Conservation (phyloP, 2,888 invertebrate genomes). For the Thereva nobilitata region DNA sequence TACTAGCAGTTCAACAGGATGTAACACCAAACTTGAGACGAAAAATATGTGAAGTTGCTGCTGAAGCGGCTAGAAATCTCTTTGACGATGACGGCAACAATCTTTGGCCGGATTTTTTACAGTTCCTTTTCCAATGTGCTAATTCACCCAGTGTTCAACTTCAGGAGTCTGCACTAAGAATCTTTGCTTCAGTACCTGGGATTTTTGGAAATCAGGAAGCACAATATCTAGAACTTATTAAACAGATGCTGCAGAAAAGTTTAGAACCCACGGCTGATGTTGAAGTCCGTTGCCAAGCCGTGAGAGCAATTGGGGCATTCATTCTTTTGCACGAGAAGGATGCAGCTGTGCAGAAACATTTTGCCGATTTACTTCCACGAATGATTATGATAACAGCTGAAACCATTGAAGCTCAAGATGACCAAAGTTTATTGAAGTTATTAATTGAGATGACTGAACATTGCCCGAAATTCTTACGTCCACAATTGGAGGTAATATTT, state of each 20-base stretch:
- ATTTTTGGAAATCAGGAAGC: constrained; percentile 95
- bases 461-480: constrained; percentile 88
- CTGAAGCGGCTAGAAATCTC: constrained; percentile 93
- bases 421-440: constrained; percentile 89
- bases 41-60: constrained; percentile 93
- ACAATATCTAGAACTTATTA: constrained; percentile 89
- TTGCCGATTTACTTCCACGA: constrained; percentile 80
- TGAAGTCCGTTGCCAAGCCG: constrained; percentile 80
- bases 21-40: constrained; percentile 77
- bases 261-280: constrained; percentile 72
- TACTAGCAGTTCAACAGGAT: constrained; percentile 82
- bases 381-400: constrained; percentile 75
- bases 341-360: constrained; percentile 84
- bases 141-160: constrained; percentile 79
- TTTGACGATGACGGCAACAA: constrained; percentile 95
- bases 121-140: constrained; percentile 94
- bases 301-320: constrained; percentile 83
- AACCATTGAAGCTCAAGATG: constrained; percentile 81
- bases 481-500: constrained; percentile 83
- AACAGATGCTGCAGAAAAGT: constrained; percentile 89
- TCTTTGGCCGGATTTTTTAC: constrained; percentile 94
- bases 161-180: constrained; percentile 91
- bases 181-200: constrained; percentile 96
- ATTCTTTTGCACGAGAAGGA: constrained; percentile 93
- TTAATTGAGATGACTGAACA: constrained; percentile 93